Percentiles rank a stretch among this genome's conserved stretches.
Evolutionary conservation across 2,113 vertebrate species (phyloP).

Genomic region (Pan paniscus): DNA sequence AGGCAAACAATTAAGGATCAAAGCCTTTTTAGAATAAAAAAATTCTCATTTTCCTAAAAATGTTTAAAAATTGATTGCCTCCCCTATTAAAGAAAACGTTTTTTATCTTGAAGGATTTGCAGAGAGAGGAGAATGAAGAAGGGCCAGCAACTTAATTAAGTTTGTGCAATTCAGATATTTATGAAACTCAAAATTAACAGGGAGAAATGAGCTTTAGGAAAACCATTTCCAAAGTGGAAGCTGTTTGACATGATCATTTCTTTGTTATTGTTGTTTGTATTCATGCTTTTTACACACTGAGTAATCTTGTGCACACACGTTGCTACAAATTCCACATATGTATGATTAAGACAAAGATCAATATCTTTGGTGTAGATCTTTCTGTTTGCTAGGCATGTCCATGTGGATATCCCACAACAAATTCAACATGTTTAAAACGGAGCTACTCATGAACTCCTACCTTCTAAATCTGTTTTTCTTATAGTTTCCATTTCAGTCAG

Average conservation of each 20-base stretch:
- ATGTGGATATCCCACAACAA: background rate
- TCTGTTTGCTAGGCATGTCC: background rate
- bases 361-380: background rate
- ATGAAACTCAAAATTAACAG: slow-evolving; percentile 1
- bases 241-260: background rate
- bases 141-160: background rate
- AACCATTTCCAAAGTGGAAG: background rate
- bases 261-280: background rate
- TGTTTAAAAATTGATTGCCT: slow-evolving; percentile 4
- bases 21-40: slow-evolving; percentile 32
- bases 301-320: background rate
- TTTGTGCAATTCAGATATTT: background rate
- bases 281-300: background rate
- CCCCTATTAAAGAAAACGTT: background rate
- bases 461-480: background rate
- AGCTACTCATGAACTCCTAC: too few relatives aligned
- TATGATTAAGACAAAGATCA: background rate
- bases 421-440: background rate
- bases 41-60: background rate
- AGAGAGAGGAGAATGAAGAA: background rate
- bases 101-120: background rate
- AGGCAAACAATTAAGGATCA: background rate
- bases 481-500: background rate
- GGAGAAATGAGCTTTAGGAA: background rate
- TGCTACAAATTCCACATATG: background rate